Conservation (phyloP, 2,113 vertebrate species). For the Columbina picui region DNA sequence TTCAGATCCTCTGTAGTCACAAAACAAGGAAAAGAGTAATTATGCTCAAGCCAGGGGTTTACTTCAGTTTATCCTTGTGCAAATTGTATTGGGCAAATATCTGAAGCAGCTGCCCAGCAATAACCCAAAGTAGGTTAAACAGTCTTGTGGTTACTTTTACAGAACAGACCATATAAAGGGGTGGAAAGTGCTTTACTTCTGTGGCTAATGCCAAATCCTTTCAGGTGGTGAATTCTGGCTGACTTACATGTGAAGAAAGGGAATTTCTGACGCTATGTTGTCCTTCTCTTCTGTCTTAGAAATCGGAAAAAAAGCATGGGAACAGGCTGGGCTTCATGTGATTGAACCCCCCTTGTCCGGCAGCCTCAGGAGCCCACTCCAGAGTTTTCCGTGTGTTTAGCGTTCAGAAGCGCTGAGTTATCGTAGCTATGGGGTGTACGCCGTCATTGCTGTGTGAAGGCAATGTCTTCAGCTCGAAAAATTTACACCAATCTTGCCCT, state of each 20-base stretch:
- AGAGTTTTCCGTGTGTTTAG: neutral
- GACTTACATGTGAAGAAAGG: neutral
- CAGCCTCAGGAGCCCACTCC: neutral
- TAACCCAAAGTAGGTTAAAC: neutral
- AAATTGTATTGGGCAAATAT: neutral
- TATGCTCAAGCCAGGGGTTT: neutral
- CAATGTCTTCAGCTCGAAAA: neutral
- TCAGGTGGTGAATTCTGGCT: neutral
- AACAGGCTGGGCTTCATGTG: neutral
- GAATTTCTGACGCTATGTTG: neutral
- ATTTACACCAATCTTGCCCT: neutral
- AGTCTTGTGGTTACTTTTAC: neutral
- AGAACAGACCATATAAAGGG: accelerated
- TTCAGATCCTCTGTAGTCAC: neutral
- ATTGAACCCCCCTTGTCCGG: neutral
- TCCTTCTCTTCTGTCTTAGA: neutral
- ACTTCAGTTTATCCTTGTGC: neutral
- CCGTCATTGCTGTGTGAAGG: neutral
- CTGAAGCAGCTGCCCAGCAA: neutral
- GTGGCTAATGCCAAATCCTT: accelerated
- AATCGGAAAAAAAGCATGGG: neutral
- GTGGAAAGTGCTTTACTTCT: neutral
- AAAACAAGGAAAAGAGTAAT: neutral
- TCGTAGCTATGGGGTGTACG: neutral
- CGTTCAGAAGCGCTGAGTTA: neutral